Percentiles rank a stretch among this genome's conserved stretches.
These are phyloP conservation scores for Callyntrura guangdongensis DNA, from an alignment of 2,888 invertebrate species.

Conservation along the genomic window DNA sequence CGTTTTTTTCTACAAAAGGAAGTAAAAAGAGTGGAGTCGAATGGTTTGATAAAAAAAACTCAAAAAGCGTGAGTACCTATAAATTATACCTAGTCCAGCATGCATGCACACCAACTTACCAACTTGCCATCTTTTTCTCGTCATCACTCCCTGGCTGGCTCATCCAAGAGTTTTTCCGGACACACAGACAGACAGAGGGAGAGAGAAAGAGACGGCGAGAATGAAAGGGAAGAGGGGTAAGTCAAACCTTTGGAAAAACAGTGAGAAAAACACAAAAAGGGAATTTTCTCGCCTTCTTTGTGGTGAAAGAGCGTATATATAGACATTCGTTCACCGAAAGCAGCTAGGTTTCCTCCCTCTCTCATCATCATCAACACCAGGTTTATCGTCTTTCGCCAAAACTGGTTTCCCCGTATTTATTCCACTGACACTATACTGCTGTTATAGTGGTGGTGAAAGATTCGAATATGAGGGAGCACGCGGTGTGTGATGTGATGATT, in stretches of 20 bases:
- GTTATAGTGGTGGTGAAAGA: neutral
- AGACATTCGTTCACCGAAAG: neutral
- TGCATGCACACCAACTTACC: neutral
- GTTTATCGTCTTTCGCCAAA: conserved; percentile 29
- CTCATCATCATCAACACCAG: conserved; percentile 17
- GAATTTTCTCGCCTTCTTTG: conserved; percentile 20
- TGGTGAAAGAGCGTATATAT: conserved; percentile 9
- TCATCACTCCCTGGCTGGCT: neutral
- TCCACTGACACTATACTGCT: neutral
- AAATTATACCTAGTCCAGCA: conserved; percentile 12
- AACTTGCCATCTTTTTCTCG: neutral
- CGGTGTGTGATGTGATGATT: conserved; percentile 30
- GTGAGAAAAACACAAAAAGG: conserved; percentile 13
- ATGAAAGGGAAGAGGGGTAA: conserved; percentile 13
- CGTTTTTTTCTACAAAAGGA: neutral
- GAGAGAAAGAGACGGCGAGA: neutral
- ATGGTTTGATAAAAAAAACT: conserved; percentile 25
- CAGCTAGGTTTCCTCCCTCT: conserved; percentile 2
- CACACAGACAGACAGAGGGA: too few relatives aligned
- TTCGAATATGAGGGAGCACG: conserved; percentile 34
- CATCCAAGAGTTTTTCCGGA: neutral
- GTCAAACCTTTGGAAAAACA: neutral
- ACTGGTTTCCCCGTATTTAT: neutral
- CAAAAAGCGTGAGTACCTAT: neutral
- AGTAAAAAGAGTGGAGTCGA: neutral